Percentiles rank a stretch among this genome's conserved stretches.
These are phyloP conservation scores for Lophius piscatorius DNA, from an alignment of 2,113 vertebrate species.

Conservation along the genomic window DNA sequence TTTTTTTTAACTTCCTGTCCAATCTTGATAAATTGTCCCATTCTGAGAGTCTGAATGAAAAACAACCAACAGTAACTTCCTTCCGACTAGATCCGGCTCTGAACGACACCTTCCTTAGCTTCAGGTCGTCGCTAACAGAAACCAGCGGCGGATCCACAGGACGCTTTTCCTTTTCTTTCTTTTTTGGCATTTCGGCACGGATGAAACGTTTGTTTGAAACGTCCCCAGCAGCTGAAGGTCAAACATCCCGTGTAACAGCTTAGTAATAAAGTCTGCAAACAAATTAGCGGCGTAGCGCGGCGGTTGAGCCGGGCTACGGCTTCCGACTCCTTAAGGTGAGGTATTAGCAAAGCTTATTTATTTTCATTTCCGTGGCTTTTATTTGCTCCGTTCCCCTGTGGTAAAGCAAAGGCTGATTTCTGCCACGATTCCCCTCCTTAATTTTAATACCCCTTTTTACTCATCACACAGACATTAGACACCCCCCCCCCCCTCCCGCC, in stretches of 20 bases:
- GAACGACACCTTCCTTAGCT: too few relatives aligned
- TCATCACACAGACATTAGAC: conserved; percentile 98
- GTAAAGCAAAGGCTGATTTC: conserved; percentile 92
- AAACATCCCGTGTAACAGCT: conserved; percentile 86
- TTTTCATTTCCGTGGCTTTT: conserved; percentile 98
- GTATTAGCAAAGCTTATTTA: conserved; percentile 99
- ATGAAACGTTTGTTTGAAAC: conserved; percentile 76
- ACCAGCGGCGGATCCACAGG: too few relatives aligned
- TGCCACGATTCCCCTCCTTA: conserved; percentile 97
- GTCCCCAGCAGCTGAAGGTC: conserved; percentile 84
- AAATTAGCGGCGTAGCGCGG: conserved; percentile 83
- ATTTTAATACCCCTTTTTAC: conserved; percentile 99
- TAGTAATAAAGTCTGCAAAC: conserved; percentile 84
- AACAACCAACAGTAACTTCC: too few relatives aligned
- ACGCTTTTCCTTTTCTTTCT: too few relatives aligned
- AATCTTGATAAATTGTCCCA: too few relatives aligned
- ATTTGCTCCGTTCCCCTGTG: conserved; percentile 94
- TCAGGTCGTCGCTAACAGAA: neutral
- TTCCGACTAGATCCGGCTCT: too few relatives aligned
- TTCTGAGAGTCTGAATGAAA: too few relatives aligned
- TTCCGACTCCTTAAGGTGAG: conserved; percentile 92
- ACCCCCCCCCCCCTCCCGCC: conserved; percentile 23
- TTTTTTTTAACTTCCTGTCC: too few relatives aligned
- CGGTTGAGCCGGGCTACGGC: conserved; percentile 84
- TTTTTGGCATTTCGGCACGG: conserved; percentile 63